phyloP scores from a whole-genome alignment of 2,888 invertebrate genomes.

The Drosophila fulvimacula region DNA sequence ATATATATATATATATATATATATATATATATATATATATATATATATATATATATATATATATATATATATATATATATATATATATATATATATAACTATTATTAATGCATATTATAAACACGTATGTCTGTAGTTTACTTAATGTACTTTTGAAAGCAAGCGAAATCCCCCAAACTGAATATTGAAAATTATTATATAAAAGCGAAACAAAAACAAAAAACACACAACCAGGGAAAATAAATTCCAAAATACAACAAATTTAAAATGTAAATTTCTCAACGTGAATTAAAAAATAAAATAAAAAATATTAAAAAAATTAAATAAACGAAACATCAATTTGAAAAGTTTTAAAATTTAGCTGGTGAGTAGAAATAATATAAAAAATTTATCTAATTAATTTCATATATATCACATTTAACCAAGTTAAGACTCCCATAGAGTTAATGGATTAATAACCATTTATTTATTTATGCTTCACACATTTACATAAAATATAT shows the following conservation, averaged over 20 bases:
- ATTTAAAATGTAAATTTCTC: conserved; percentile 64
- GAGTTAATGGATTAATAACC: conserved; percentile 1
- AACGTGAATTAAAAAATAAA: conserved; percentile 43
- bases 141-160: conserved; percentile 70
- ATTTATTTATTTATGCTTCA: conserved; percentile 10
- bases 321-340: conserved; percentile 26
- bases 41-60: conserved; percentile 36
- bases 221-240: conserved; percentile 24
- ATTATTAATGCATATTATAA: conserved; percentile 63
- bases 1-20: conserved; percentile 42
- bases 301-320: conserved; percentile 22
- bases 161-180: conserved; percentile 33
- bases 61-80: conserved; percentile 36
- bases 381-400: too few relatives aligned
- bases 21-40: conserved; percentile 26
- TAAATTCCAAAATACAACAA: conserved; percentile 26
- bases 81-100: conserved; percentile 38
- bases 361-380: too few relatives aligned
- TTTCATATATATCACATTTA: too few relatives aligned
- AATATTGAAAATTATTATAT: conserved; percentile 24
- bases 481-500: conserved; percentile 27
- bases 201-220: conserved; percentile 23
- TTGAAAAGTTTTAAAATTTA: too few relatives aligned
- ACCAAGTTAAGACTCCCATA: too few relatives aligned
- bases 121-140: conserved; percentile 76